Percentiles rank a stretch among this genome's conserved stretches.
Conservation (phyloP, 2,113 vertebrate genomes). For the Aspidoscelis tigris region DNA sequence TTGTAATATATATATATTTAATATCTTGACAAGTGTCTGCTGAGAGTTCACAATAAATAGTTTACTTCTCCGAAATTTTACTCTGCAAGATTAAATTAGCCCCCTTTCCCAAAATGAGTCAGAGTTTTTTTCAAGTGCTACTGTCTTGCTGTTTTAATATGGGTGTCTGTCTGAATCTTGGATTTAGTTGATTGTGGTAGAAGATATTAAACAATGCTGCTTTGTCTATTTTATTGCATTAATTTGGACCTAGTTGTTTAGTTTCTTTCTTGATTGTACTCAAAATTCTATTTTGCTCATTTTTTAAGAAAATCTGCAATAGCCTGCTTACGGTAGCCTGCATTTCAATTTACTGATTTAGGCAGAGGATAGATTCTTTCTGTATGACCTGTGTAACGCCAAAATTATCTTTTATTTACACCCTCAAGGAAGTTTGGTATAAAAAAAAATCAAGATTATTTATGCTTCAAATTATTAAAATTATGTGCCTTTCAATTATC, state of each 20-base stretch:
- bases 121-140: not conserved
- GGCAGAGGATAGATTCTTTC: not conserved
- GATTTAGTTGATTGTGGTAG: not conserved
- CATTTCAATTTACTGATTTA: not conserved
- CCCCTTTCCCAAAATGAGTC: not conserved
- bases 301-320: not conserved
- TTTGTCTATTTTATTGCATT: not conserved
- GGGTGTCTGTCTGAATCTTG: not conserved
- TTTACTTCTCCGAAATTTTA: not conserved
- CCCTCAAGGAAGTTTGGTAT: not conserved
- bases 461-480: not conserved
- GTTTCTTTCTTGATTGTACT: not conserved
- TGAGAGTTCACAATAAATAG: constrained; percentile 8
- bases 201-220: not conserved
- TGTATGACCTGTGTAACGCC: not conserved
- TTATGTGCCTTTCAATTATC: not conserved
- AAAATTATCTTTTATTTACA: not conserved
- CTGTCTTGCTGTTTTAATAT: not conserved
- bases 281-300: not conserved
- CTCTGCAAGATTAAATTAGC: not conserved
- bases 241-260: not conserved
- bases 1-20: not conserved
- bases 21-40: not conserved
- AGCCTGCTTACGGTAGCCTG: not conserved
- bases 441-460: not conserved